phyloP scores from a whole-genome alignment of 2,113 vertebrate species.

The Saccopteryx bilineata region DNA sequence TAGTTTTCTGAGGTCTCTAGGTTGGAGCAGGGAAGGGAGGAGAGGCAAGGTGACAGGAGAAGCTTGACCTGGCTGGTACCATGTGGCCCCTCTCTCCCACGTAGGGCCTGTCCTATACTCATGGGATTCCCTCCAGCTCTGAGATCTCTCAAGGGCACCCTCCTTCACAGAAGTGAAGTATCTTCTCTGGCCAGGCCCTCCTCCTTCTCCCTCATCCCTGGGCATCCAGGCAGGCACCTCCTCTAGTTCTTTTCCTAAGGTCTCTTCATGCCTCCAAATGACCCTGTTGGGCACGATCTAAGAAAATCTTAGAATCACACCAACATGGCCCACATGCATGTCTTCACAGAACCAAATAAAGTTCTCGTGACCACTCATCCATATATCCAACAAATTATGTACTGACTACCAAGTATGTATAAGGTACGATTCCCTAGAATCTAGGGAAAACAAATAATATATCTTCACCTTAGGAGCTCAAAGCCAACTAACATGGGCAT shows the following conservation, averaged over 20 bases:
- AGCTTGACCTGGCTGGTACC: not conserved
- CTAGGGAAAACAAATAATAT: not conserved
- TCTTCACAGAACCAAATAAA: slow-evolving; percentile 1
- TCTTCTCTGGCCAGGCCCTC: not conserved
- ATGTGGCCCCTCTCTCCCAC: not conserved
- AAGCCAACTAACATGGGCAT: not conserved
- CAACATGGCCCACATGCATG: not conserved
- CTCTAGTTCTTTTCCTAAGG: not conserved
- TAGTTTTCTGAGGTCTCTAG: not conserved
- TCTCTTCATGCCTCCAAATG: not conserved
- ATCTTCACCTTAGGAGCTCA: not conserved
- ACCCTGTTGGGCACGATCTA: not conserved
- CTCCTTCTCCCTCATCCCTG: not conserved
- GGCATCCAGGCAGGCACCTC: not conserved
- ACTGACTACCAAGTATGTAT: not conserved
- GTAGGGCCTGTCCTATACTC: not conserved
- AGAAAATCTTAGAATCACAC: not conserved
- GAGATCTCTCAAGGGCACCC: not conserved
- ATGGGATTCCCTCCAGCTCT: not conserved
- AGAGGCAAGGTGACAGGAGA: not conserved
- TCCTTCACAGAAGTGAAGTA: not conserved
- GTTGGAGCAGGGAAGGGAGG: not conserved
- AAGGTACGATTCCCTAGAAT: not conserved
- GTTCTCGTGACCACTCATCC: not conserved
- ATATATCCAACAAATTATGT: not conserved